phyloP scores from a whole-genome alignment of 2,113 vertebrate species.

The Origma solitaria region DNA sequence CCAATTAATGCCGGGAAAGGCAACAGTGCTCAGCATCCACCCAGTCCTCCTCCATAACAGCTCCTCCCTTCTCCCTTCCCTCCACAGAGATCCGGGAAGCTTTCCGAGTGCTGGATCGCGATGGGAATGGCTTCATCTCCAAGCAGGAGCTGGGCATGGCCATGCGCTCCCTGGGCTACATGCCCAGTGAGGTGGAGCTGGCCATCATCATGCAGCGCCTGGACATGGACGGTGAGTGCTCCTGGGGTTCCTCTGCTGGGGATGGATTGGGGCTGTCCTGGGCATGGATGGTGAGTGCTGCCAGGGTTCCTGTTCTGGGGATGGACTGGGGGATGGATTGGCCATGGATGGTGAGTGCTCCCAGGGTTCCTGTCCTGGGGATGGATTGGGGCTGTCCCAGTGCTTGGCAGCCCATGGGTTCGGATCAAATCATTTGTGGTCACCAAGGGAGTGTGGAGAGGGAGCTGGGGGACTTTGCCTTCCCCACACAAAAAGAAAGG shows the following conservation, averaged over 20 bases:
- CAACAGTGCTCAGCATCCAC: too few species aligned
- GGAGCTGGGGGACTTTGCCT: not conserved
- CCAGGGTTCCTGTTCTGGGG: not conserved
- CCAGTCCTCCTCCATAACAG: not conserved
- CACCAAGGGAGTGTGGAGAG: not conserved
- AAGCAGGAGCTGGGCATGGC: conserved; percentile 99
- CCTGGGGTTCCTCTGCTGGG: too few species aligned
- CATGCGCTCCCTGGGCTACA: conserved; percentile 97
- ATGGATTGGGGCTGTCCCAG: not conserved
- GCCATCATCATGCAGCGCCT: conserved; percentile 99
- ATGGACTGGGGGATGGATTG: conserved; percentile 12
- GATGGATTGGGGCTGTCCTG: conserved; percentile 26
- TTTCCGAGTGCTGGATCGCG: conserved; percentile 93
- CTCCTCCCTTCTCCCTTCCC: conserved; percentile 36
- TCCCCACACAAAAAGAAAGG: not conserved
- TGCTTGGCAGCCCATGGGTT: fast-evolving
- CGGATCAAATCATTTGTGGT: fast-evolving
- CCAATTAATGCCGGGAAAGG: fast-evolving
- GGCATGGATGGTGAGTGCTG: conserved; percentile 88
- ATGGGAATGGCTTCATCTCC: conserved; percentile 98
- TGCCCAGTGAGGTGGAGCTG: conserved; percentile 98
- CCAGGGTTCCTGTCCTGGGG: not conserved
- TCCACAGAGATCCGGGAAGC: conserved; percentile 94
- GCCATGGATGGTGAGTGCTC: conserved; percentile 87
- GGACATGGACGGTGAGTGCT: conserved; percentile 88